Base-by-base conservation (phyloP, 2,797 vertebrate genomes). In the Hybognathus amarus region DNA sequence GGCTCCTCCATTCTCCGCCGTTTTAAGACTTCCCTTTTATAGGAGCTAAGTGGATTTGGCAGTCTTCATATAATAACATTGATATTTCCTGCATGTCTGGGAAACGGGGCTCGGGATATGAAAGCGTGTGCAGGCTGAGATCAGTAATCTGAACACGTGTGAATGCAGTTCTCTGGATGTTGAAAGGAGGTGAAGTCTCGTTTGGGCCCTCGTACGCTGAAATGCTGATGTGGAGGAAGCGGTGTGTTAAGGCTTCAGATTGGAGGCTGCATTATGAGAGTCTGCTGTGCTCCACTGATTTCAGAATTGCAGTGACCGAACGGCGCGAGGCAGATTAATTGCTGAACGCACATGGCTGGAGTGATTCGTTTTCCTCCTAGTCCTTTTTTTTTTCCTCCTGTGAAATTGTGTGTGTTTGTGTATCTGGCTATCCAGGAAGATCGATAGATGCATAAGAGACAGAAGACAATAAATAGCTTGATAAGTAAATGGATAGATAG, bases 61-160 rank as follows among this genome's bases (percentile, higher is more conserved):
- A 88, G 87, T 90, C 87, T 90, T 87, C 84, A 89, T 77, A 63
- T 81, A 63, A 84, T 61, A 82, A 81, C 73, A 61, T 69, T 88
- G 91, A 92, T 89, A 90, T 90, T 88, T 88, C 80, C 56, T 87
- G 45, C 87, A 81, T 83, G 13, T 86, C 73, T 10, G 4, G 78
- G 85, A 89, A 90, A 88, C 87, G 80, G 80, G 87, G 85, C 47
- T 83, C 73, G 67, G 88, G 87, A 91, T 87, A 88, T 89, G 87
- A 87, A 88, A 71, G 59, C 69, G 71, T 86, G 77, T 79, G 85
- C 85, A 80, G 40, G 52, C 87, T 87, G 84, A 88, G 77, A 90
- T 93, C 90, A 90, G 92, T 90, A 92, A 92, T 90, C 90, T 87
- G 59, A 77, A 91, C 92, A 90, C 82, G 87, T 91, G 88, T 92